Evolutionary conservation across 2,113 vertebrate genomes (phyloP), one percentile per base, ranked within the genome.

Genomic region (Halichoeres trimaculatus): DNA sequence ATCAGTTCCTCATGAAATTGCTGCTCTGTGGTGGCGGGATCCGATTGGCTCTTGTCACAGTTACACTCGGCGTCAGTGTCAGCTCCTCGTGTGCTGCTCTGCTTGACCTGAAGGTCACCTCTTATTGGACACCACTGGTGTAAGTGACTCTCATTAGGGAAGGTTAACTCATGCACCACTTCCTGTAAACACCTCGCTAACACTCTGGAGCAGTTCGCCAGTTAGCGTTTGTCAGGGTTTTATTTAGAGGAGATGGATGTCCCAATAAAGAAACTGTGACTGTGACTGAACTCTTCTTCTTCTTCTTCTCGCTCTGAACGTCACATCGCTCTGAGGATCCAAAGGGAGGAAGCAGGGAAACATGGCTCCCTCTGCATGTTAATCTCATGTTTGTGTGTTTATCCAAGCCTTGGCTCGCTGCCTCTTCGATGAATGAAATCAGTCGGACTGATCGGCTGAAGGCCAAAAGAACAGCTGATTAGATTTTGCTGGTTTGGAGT

Each of bases 401-500:
- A 2, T 23, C 0, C 22, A 38, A 13, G 43, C 10, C 13, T 40
- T 3, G 9, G 43, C 17, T 20, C 40, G 17, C 43, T n/a, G 43
- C 43, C 1, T 47, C 19, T 47, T 47, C 43, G 8, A 23, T 68
- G 68, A 81, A 81, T 35, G 80, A 63, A 58, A 47, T 11, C 57
- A 4, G 63, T 6, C 13, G 14, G 7, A 23, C 13, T 12, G 51
- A 47, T 53, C 57, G 38, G 67, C 45, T 59, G 53, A 30, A 3
- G 45, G 61, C 66, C 71, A 63, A 0, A 53, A 47, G 30, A 62
- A 71, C 48, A 30, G 45, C 56, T 67, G 76, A 75, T 80, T 63
- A 68, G 57, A 64, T 72, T 84, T 76, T 30, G 48, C 55, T 52
- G 10, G 38, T 43, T 43, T 70, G 66, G 66, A 79, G 16, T 60